Percentiles rank a stretch among this genome's conserved stretches.
phyloP scores from a whole-genome alignment of 1,140 invertebrate species.

The Pachypsylla venusta region DNA sequence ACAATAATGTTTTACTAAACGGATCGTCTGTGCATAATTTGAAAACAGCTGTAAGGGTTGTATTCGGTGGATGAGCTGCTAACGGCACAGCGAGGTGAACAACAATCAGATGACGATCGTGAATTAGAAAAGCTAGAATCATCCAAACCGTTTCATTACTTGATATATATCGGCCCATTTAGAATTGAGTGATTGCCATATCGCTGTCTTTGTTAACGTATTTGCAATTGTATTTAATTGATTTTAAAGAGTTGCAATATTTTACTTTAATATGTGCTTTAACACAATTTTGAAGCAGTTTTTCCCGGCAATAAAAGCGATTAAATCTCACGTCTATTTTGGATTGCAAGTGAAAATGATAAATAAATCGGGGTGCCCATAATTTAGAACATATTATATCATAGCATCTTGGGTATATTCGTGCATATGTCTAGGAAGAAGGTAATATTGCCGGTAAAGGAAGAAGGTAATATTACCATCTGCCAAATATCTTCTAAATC shows the following conservation, averaged over 20 bases:
- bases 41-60: slow-evolving; percentile 12
- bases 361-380: slow-evolving; percentile 28
- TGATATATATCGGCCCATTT: slow-evolving; percentile 33
- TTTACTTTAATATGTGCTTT: slow-evolving; percentile 32
- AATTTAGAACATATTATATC: slow-evolving; percentile 28
- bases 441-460: slow-evolving; percentile 30
- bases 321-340: slow-evolving; percentile 9
- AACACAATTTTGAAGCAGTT: slow-evolving; percentile 25
- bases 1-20: slow-evolving; percentile 1
- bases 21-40: not conserved
- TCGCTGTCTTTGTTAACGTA: slow-evolving; percentile 28
- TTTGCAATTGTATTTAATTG: slow-evolving; percentile 29
- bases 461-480: slow-evolving; percentile 29
- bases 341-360: slow-evolving; percentile 24
- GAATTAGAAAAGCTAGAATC: slow-evolving; percentile 29
- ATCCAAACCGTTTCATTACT: slow-evolving; percentile 31
- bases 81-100: slow-evolving; percentile 25
- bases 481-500: slow-evolving; percentile 21
- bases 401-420: slow-evolving; percentile 33
- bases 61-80: not conserved
- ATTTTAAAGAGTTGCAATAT: slow-evolving; percentile 25
- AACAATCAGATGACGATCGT: slow-evolving; percentile 29
- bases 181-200: too few species aligned
- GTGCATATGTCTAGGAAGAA: slow-evolving; percentile 33
- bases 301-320: slow-evolving; percentile 22